phyloP scores from a whole-genome alignment of 2,888 invertebrate species.

The Smittia aterrima region DNA sequence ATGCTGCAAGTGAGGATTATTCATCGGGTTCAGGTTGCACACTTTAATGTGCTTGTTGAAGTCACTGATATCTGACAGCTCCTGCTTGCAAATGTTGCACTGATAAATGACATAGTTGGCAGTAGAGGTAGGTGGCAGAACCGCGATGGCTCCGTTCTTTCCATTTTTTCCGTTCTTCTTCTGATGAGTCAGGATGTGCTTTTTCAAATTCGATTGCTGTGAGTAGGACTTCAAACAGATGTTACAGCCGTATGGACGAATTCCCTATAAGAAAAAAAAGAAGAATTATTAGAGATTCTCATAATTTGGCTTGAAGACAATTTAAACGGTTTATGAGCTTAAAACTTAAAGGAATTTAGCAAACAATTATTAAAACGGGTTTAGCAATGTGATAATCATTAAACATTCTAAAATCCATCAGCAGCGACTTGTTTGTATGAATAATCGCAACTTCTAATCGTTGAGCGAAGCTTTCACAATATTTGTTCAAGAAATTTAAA shows the following conservation, averaged over 20 bases:
- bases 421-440: too few relatives aligned
- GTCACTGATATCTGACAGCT: slow-evolving; percentile 38
- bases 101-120: slow-evolving; percentile 41
- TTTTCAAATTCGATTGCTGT: slow-evolving; percentile 43
- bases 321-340: too few relatives aligned
- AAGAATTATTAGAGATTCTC: background rate
- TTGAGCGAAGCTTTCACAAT: too few relatives aligned
- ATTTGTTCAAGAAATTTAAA: too few relatives aligned
- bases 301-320: background rate
- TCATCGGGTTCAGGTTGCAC: slow-evolving; percentile 41
- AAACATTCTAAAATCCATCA: too few relatives aligned
- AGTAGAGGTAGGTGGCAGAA: slow-evolving; percentile 40
- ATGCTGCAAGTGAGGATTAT: slow-evolving; percentile 35
- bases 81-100: slow-evolving; percentile 41
- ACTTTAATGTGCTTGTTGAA: slow-evolving; percentile 41
- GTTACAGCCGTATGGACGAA: slow-evolving; percentile 42
- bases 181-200: slow-evolving; percentile 43
- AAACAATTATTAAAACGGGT: too few relatives aligned
- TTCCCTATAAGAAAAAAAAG: slow-evolving; percentile 21
- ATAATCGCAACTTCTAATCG: too few relatives aligned
- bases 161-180: slow-evolving; percentile 42
- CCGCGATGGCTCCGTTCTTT: slow-evolving; percentile 30
- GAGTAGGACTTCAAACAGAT: slow-evolving; percentile 43
- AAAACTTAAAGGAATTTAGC: too few relatives aligned
- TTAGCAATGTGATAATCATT: background rate